Conservation (phyloP, 2,113 vertebrate species). For the Upupa epops region DNA sequence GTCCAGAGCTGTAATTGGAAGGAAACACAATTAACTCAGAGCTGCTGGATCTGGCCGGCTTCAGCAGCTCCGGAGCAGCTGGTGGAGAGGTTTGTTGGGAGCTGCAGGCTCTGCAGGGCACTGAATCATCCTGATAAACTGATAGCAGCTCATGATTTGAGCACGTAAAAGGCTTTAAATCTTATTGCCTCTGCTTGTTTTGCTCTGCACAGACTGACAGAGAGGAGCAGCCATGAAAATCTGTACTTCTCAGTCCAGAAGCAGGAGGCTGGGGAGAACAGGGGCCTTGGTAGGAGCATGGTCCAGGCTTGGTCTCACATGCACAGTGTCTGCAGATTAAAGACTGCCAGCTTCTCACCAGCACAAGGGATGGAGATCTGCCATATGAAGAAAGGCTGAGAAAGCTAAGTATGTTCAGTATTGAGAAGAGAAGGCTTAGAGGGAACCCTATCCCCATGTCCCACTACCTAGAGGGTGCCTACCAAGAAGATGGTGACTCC, state of each 20-base stretch:
- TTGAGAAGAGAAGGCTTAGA: too few relatives aligned
- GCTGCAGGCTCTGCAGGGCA: neutral
- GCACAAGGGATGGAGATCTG: neutral
- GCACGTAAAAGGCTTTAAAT: neutral
- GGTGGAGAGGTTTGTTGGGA: neutral
- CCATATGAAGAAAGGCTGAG: too few relatives aligned
- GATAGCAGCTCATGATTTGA: neutral
- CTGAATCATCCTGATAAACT: conserved; percentile 10
- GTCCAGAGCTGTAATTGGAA: neutral
- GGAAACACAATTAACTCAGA: conserved; percentile 4
- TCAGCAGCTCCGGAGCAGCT: neutral
- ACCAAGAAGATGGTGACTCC: too few relatives aligned
- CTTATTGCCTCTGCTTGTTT: neutral
- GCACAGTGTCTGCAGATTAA: neutral
- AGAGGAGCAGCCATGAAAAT: neutral
- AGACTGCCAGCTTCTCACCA: neutral
- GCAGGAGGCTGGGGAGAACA: neutral
- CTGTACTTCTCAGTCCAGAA: neutral
- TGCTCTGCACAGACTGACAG: neutral
- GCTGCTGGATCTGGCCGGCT: neutral
- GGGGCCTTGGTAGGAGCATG: neutral
- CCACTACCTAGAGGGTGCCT: too few relatives aligned
- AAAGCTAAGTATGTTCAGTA: too few relatives aligned
- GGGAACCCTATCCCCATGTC: too few relatives aligned
- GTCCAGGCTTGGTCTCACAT: neutral